Evolutionary conservation across 2,113 vertebrate species (phyloP), one percentile per base, ranked within the genome.

Genomic region (Hucho hucho): DNA sequence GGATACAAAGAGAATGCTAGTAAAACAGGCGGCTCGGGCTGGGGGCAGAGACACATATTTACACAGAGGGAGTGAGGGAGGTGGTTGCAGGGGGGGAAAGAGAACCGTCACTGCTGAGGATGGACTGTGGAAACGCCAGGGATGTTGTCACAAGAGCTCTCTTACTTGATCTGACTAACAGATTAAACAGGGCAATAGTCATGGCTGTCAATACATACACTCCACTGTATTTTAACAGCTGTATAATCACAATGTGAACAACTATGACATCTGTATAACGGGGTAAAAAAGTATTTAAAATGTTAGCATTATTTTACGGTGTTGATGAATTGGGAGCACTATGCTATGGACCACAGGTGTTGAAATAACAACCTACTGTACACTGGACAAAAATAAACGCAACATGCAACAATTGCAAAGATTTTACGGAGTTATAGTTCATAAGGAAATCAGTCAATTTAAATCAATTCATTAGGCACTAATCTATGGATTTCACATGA

Each of bases 341-440:
- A 56, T 47, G 69, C 67, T 69, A 79, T 78, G 76, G 79, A 86
- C 75, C 80, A 75, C 73, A 79, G 75, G 70, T 74, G 77, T 72
- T 83, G 43, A 77, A 77, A 75, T 58, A 87, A 84, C 71, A 75
- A 56, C 43, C 74, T 26, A 65, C 32, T 32, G 32, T 6, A 32
- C 7, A 11, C 37, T 43, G 37, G 37, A 43, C 37, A 43, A 43
- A 3, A 43, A 43, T 43, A 43, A 43, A 43, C 2, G 37, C 9
- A 43, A 43, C 37, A 43, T 11, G 37, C 37, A 43, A 9, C 37
- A 43, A 2, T 43, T 43, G 37, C 9, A 43, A 43, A 43, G 37
- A 37, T 37, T 37, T 37, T 1, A 37, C 6, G 7, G 32, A 43
- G 37, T 43, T 43, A 43, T 9, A 43, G 2, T 43, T 11, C 37